phyloP scores from a whole-genome alignment of 1,140 invertebrate genomes.

The Telenomus remus region DNA sequence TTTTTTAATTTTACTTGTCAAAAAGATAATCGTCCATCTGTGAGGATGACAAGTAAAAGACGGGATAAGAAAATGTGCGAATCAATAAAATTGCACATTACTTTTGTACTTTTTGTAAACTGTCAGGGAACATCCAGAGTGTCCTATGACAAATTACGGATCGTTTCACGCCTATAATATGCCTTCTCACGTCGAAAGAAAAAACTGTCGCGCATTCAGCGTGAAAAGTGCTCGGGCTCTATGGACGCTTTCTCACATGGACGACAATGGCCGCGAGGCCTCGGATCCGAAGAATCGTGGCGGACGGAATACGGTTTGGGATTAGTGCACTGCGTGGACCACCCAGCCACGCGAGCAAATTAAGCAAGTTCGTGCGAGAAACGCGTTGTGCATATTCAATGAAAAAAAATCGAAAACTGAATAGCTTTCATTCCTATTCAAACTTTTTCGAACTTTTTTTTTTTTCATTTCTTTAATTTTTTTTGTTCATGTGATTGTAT shows the following conservation, averaged over 20 bases:
- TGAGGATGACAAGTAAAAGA: slow-evolving; percentile 4
- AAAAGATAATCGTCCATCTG: neutral
- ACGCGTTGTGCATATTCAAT: neutral
- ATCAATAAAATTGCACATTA: slow-evolving; percentile 45
- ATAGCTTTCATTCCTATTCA: too few species aligned
- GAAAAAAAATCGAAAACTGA: slow-evolving; percentile 11
- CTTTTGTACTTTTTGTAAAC: slow-evolving; percentile 39
- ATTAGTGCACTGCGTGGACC: slow-evolving; percentile 63
- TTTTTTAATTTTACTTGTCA: too few species aligned
- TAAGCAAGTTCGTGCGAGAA: slow-evolving; percentile 28
- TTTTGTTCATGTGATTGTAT: too few species aligned
- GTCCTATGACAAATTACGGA: slow-evolving; percentile 66
- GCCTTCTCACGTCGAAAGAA: slow-evolving; percentile 61
- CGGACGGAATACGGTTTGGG: slow-evolving; percentile 63
- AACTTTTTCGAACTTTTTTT: too few species aligned
- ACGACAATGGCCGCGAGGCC: slow-evolving; percentile 57
- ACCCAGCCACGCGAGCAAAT: slow-evolving; percentile 61
- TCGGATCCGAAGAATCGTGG: slow-evolving; percentile 66
- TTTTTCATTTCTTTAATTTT: too few species aligned
- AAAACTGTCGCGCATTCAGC: slow-evolving; percentile 58
- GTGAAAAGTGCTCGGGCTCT: slow-evolving; percentile 62
- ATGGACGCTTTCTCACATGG: slow-evolving; percentile 50
- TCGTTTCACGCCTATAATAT: slow-evolving; percentile 70
- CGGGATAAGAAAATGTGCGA: slow-evolving; percentile 12
- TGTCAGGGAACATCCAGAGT: slow-evolving; percentile 37